These are phyloP conservation scores for Sebastes taczanowskii DNA, from an alignment of 2,797 vertebrate genomes.

Conservation along the genomic window DNA sequence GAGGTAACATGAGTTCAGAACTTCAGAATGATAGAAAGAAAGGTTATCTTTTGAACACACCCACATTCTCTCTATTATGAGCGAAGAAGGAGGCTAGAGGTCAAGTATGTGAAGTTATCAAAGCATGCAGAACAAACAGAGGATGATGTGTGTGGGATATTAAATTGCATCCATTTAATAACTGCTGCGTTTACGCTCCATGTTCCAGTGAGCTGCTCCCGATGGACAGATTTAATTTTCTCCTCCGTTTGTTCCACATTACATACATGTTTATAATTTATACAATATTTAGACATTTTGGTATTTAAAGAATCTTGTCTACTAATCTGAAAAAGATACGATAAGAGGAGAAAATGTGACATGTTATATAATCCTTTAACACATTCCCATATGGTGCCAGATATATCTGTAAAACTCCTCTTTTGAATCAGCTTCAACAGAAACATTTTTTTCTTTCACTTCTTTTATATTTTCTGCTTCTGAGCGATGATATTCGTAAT, in stretches of 20 bases:
- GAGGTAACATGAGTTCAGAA: background rate
- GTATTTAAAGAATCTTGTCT: background rate
- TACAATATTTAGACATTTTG: background rate
- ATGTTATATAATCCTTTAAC: background rate
- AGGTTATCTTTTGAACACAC: background rate
- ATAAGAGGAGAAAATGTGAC: background rate
- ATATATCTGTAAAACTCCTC: background rate
- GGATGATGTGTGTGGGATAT: background rate
- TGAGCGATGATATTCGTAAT: background rate
- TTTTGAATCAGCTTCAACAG: background rate
- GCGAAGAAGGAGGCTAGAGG: background rate
- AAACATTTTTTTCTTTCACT: slow-evolving; percentile 4
- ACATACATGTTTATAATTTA: background rate
- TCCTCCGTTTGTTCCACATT: background rate
- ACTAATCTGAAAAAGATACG: background rate
- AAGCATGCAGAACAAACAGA: background rate
- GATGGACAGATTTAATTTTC: background rate
- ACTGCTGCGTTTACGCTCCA: background rate
- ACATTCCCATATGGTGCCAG: background rate
- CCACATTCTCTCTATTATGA: background rate
- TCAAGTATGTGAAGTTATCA: background rate
- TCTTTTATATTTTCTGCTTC: slow-evolving; percentile 16
- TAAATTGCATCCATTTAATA: background rate
- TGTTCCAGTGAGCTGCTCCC: background rate
- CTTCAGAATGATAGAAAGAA: background rate